Evolutionary conservation across 2,888 invertebrate species (phyloP).

Genomic region (Amiota mariae): DNA sequence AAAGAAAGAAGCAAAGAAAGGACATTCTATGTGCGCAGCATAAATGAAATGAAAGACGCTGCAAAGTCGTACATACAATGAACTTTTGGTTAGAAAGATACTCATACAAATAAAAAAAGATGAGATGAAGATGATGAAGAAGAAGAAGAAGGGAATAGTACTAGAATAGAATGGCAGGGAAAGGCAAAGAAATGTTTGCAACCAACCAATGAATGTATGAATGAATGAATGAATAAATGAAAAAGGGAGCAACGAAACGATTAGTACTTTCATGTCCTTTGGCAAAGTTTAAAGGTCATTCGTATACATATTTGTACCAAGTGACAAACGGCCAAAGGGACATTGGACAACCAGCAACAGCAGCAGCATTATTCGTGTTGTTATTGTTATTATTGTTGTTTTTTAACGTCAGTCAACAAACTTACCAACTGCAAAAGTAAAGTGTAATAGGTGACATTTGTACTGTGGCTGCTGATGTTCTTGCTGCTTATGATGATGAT

Average conservation of each 20-base stretch:
- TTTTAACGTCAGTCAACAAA: constrained; percentile 19
- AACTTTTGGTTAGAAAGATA: not conserved
- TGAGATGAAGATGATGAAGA: constrained; percentile 20
- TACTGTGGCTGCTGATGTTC: not conserved
- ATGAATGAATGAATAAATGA: constrained; percentile 54
- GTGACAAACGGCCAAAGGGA: constrained; percentile 8
- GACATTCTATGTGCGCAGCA: constrained; percentile 10
- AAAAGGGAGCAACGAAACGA: constrained; percentile 64
- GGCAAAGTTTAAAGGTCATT: constrained; percentile 69
- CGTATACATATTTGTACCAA: constrained; percentile 24
- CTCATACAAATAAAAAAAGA: constrained; percentile 26
- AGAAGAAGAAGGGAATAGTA: constrained; percentile 15
- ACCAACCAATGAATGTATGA: too few species aligned
- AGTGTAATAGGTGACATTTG: not conserved
- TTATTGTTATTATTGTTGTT: not conserved
- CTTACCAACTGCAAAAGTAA: not conserved
- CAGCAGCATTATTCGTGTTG: not conserved
- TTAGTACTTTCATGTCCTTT: constrained; percentile 70
- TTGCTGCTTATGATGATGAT: not conserved
- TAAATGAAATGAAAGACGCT: constrained; percentile 24
- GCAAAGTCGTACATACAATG: constrained; percentile 14
- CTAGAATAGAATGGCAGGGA: constrained; percentile 34
- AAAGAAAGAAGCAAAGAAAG: not conserved
- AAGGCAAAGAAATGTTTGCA: constrained; percentile 46
- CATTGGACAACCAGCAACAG: too few species aligned